A percentile compares a stretch with the other conserved stretches of the same genome.
Evolutionary conservation across 2,797 vertebrate genomes (phyloP).

Genomic region (Tokudaia muenninki): DNA sequence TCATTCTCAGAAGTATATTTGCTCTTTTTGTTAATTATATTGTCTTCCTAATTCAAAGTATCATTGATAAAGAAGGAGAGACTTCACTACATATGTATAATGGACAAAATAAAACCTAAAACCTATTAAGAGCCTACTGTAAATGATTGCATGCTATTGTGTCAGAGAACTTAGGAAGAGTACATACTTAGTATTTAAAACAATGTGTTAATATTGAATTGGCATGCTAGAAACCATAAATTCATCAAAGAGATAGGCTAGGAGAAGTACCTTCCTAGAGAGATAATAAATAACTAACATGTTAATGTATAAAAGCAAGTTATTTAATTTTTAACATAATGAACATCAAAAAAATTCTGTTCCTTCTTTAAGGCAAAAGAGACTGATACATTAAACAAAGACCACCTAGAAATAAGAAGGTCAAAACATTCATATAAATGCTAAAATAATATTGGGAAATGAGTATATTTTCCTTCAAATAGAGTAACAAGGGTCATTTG

Average conservation of each 20-base stretch:
- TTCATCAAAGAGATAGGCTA: not conserved
- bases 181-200: not conserved
- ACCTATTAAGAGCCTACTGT: not conserved
- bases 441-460: not conserved
- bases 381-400: not conserved
- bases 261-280: not conserved
- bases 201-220: not conserved
- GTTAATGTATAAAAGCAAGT: not conserved
- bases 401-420: not conserved
- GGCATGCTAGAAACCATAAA: not conserved
- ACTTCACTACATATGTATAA: not conserved
- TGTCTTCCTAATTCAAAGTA: not conserved
- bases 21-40: slow-evolving; percentile 1
- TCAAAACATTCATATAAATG: not conserved
- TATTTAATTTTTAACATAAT: not conserved
- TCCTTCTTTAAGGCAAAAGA: not conserved
- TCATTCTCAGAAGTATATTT: not conserved
- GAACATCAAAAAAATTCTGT: not conserved
- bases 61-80: not conserved
- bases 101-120: not conserved
- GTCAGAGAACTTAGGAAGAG: not conserved
- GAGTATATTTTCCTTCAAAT: not conserved
- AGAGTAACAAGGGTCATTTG: not conserved
- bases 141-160: not conserved
- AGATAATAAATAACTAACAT: slow-evolving; percentile 2